Conservation (phyloP, 2,888 invertebrate species). For the Drepana falcataria region DNA sequence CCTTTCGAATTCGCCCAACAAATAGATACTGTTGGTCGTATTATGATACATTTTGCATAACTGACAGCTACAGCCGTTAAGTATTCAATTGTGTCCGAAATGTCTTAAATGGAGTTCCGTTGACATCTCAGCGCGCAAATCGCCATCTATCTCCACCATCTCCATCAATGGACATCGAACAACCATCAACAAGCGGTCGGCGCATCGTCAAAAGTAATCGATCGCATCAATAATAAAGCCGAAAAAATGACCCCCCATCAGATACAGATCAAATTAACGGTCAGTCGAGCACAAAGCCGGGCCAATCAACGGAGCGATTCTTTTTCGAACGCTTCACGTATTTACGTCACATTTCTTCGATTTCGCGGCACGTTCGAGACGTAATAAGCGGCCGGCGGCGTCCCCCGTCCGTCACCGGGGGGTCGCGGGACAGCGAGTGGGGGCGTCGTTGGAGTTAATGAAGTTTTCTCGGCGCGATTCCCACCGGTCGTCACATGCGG, state of each 20-base stretch:
- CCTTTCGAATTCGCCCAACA: no score
- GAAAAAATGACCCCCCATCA: conserved; percentile 30
- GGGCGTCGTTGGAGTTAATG: conserved; percentile 74
- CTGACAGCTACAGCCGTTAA: no score
- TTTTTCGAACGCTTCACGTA: conserved; percentile 62
- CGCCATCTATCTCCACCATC: neutral
- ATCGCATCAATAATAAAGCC: conserved; percentile 61
- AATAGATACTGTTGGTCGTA: no score
- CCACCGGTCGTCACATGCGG: conserved; percentile 78
- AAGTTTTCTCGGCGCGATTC: conserved; percentile 78
- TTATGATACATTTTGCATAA: no score
- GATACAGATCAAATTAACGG: conserved; percentile 75
- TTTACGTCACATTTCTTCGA: conserved; percentile 78
- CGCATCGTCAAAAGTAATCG: conserved; percentile 50
- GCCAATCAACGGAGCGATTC: conserved; percentile 71
- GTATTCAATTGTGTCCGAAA: no score
- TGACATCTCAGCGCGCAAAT: neutral
- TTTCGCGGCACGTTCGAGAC: conserved; percentile 76
- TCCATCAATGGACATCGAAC: conserved; percentile 4
- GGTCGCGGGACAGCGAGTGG: conserved; percentile 22
- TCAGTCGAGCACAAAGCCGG: conserved; percentile 66
- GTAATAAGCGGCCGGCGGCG: conserved; percentile 72
- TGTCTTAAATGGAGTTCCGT: neutral
- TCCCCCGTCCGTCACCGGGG: conserved; percentile 58
- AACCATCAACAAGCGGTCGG: conserved; percentile 20